Base-by-base conservation (phyloP, 2,113 vertebrate genomes). In the Ornithorhynchus anatinus region DNA sequence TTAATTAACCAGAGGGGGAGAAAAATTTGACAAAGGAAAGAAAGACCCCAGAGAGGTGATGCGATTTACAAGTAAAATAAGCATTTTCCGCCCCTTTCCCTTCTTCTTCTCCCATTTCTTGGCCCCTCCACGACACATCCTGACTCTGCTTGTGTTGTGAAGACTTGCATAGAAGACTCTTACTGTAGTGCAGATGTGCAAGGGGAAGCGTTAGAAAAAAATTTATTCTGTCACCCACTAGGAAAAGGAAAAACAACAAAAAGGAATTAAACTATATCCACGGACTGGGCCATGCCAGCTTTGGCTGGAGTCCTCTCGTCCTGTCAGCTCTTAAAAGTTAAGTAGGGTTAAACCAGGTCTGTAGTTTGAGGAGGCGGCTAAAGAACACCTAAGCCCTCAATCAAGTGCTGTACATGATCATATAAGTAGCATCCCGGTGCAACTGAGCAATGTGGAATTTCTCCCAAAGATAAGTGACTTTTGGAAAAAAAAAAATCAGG, bases 271-370 rank as follows among this genome's bases (percentile, higher is more conserved):
- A 64, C 77, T 64, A 39, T 36, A 54, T 58, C 48, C 63, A 60
- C 43, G 70, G 59, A 67, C 73, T 44, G 7, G 57, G 39, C 67
- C 36, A 50, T 70, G 53, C n/a, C 37, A 72, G 72, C 47, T 84
- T 69, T 69, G n/a, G n/a, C n/a, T n/a, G n/a, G n/a, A n/a, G n/a
- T 77, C 22, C 48, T 62, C 5, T 72, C 72, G 80, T 72, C 79
- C 56, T 32, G 77, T 53, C 39, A 15, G 20, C 66, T 78, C 84
- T 66, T 42, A 61, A 47, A 58, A 75, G 57, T 69, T 80, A 80
- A 86, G 52, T 60, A 80, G 73, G 67, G 76, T 84, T 84, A 82
- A 84, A 53, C 76, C 59, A 62, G 73, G 73, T 77, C 79, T 82
- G 60, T 44, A 14, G 43, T 72, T 60, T 59, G 69, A 58, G 65